Percentiles rank a stretch among this genome's conserved stretches.
Conservation (phyloP, 2,888 invertebrate species). For the Papilio gigon region DNA sequence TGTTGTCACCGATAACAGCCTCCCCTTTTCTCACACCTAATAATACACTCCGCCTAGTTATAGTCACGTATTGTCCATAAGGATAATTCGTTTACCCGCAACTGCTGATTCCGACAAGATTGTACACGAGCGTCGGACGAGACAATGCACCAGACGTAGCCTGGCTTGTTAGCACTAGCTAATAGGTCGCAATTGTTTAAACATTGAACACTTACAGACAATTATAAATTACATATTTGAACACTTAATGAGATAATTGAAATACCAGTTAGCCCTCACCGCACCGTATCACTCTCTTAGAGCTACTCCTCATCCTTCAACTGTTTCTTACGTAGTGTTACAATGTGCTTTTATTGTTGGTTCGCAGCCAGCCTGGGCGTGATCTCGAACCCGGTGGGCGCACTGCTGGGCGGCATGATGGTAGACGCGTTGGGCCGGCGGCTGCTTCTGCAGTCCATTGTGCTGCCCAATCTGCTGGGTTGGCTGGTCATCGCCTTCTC, state of each 20-base stretch:
- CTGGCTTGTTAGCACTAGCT: no score
- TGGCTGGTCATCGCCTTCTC: conserved; percentile 87
- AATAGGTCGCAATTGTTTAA: no score
- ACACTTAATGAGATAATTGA: no score
- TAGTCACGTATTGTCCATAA: conserved; percentile 8
- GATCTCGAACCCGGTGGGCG: conserved; percentile 87
- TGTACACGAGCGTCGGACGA: background rate
- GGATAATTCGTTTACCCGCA: background rate
- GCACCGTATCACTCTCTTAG: no score
- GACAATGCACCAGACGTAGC: background rate
- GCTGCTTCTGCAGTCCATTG: conserved; percentile 85
- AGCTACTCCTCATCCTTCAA: no score
- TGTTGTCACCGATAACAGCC: conserved; percentile 9
- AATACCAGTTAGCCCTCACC: no score
- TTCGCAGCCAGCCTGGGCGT: conserved; percentile 86
- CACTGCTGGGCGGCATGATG: conserved; percentile 85
- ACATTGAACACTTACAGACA: no score
- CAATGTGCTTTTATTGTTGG: background rate
- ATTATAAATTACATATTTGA: no score
- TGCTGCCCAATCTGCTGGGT: conserved; percentile 85
- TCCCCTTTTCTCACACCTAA: background rate
- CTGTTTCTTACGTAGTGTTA: no score
- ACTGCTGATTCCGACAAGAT: background rate
- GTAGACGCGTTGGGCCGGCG: conserved; percentile 86
- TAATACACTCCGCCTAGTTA: conserved; percentile 10